Conservation (phyloP, 2,888 invertebrate genomes). For the Lamellibrachia satsuma region DNA sequence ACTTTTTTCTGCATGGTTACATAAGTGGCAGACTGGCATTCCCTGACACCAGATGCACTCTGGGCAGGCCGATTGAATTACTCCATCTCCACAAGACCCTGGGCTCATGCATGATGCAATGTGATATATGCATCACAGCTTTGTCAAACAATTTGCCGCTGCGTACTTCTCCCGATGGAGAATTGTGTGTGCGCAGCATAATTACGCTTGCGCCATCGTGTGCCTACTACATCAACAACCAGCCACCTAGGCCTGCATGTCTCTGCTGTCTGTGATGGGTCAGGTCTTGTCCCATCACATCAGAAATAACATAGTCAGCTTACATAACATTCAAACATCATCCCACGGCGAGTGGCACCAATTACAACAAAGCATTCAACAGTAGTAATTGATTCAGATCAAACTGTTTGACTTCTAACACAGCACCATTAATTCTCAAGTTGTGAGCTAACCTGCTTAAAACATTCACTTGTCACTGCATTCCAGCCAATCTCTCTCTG, state of each 20-base stretch:
- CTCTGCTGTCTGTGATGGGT: background rate
- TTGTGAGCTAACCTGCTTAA: background rate
- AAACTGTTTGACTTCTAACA: background rate
- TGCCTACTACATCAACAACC: background rate
- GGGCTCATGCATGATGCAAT: constrained; percentile 5
- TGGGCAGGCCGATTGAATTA: background rate
- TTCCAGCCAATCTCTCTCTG: background rate
- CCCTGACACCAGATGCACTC: background rate
- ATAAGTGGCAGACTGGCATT: background rate
- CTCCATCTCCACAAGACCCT: background rate
- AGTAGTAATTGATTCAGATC: background rate
- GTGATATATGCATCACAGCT: background rate
- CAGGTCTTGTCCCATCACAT: background rate
- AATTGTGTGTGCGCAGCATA: background rate
- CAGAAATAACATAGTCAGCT: background rate
- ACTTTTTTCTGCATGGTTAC: background rate
- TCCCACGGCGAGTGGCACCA: background rate
- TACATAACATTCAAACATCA: background rate
- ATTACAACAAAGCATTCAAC: background rate
- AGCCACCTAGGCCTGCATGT: background rate
- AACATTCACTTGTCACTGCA: background rate
- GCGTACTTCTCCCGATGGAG: background rate
- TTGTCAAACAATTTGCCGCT: background rate
- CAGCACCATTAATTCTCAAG: background rate
- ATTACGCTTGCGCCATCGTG: background rate